phyloP scores from a whole-genome alignment of 2,797 vertebrate genomes.

The Leuciscus waleckii region DNA sequence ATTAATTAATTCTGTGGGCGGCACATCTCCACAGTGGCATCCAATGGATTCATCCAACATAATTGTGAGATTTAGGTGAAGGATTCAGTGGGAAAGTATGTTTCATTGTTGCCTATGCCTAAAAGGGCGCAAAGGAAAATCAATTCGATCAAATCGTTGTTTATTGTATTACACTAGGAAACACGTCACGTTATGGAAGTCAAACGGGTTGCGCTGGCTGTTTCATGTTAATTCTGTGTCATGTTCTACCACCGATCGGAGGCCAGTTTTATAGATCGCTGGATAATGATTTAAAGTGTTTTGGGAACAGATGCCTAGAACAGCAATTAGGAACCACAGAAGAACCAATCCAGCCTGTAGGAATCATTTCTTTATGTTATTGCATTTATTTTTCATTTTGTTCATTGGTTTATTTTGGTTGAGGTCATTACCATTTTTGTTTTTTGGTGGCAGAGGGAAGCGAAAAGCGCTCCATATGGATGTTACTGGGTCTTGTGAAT shows the following conservation, averaged over 20 bases:
- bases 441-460: not conserved
- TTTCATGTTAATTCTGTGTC: slow-evolving; percentile 5
- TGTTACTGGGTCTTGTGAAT: slow-evolving; percentile 16
- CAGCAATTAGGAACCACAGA: not conserved
- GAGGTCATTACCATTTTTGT: not conserved
- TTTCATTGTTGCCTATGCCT: not conserved
- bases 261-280: not conserved
- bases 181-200: not conserved
- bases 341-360: not conserved
- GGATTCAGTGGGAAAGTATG: not conserved
- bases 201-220: not conserved
- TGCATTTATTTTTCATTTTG: not conserved
- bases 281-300: slow-evolving; percentile 7
- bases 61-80: not conserved
- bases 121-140: not conserved
- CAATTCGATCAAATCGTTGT: not conserved
- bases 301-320: slow-evolving; percentile 8
- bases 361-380: not conserved
- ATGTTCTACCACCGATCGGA: not conserved
- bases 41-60: not conserved
- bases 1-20: not conserved
- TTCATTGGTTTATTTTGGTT: not conserved
- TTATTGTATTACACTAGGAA: not conserved
- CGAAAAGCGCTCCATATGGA: not conserved
- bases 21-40: not conserved